Percentiles rank a stretch among this genome's conserved stretches.
Evolutionary conservation across 2,113 vertebrate genomes (phyloP).

Genomic region (Butorides virescens): DNA sequence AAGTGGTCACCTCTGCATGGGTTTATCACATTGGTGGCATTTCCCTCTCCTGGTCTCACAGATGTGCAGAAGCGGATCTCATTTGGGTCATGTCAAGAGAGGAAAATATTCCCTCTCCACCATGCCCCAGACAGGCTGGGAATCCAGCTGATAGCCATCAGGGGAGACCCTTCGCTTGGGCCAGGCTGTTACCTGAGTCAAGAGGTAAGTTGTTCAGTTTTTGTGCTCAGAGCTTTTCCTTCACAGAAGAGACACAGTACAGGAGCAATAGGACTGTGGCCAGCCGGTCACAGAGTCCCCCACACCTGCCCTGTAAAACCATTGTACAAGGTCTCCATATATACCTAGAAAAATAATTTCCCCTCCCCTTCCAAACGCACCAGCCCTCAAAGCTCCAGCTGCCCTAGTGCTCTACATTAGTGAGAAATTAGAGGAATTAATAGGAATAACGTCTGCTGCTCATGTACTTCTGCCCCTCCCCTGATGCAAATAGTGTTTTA

Average conservation of each 20-base stretch:
- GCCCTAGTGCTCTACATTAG: accelerated
- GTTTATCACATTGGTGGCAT: not conserved
- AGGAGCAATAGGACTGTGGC: not conserved
- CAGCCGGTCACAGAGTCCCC: accelerated
- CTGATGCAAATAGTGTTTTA: not conserved
- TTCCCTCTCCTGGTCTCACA: not conserved
- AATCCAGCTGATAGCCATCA: conserved; percentile 5
- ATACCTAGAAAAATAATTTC: not conserved
- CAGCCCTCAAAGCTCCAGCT: not conserved
- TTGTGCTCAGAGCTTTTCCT: not conserved
- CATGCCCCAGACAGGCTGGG: conserved; percentile 69
- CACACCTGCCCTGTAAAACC: not conserved
- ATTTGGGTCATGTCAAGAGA: conserved; percentile 76
- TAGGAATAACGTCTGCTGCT: not conserved
- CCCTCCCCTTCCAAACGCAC: accelerated
- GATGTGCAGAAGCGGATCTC: not conserved
- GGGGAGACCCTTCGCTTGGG: conserved; percentile 50
- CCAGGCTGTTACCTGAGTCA: conserved; percentile 78
- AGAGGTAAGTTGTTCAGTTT: conserved; percentile 55
- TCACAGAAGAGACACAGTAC: not conserved
- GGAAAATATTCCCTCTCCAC: conserved; percentile 72
- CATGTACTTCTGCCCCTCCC: not conserved
- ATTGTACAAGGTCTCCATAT: not conserved
- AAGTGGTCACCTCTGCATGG: not conserved
- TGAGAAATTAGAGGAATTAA: not conserved